Percentiles rank a stretch among this genome's conserved stretches.
Evolutionary conservation across 2,888 invertebrate genomes (phyloP).

Genomic region (Myopa testacea): DNA sequence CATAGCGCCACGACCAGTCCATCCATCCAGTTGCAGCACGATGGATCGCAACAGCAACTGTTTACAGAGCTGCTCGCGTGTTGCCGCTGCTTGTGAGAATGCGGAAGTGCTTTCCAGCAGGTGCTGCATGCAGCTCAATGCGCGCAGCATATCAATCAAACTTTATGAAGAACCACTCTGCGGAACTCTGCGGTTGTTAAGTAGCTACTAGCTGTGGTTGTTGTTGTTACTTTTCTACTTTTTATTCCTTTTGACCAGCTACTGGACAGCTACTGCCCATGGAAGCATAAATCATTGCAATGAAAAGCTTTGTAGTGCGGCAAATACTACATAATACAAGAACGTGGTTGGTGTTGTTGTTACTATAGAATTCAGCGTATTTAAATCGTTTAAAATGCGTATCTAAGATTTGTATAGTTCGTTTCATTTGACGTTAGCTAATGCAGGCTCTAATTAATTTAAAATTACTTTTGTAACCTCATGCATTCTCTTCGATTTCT

Average conservation of each 20-base stretch:
- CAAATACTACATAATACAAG: not conserved
- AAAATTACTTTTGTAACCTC: constrained; percentile 21
- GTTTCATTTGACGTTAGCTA: not conserved
- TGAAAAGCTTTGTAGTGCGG: not conserved
- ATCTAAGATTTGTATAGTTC: not conserved
- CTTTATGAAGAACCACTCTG: constrained; percentile 22
- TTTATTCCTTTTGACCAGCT: not conserved
- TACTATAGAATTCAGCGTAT: not conserved
- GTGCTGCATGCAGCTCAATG: constrained; percentile 27
- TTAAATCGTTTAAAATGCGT: not conserved
- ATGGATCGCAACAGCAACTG: constrained; percentile 40
- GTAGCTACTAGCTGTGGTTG: too few relatives aligned
- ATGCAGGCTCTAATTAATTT: constrained; percentile 4
- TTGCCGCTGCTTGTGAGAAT: constrained; percentile 27
- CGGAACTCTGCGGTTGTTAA: not conserved
- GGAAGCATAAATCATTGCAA: not conserved
- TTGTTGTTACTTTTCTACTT: not conserved
- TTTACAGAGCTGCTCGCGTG: constrained; percentile 12
- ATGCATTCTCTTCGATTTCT: not conserved
- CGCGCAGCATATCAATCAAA: constrained; percentile 29
- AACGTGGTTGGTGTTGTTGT: not conserved
- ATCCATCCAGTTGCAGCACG: constrained; percentile 32
- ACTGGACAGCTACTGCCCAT: not conserved
- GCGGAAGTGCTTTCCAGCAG: constrained; percentile 37
- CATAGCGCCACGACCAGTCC: not conserved